Base-by-base conservation (phyloP, 1,140 invertebrate species). In the Nixonia krombeini region DNA sequence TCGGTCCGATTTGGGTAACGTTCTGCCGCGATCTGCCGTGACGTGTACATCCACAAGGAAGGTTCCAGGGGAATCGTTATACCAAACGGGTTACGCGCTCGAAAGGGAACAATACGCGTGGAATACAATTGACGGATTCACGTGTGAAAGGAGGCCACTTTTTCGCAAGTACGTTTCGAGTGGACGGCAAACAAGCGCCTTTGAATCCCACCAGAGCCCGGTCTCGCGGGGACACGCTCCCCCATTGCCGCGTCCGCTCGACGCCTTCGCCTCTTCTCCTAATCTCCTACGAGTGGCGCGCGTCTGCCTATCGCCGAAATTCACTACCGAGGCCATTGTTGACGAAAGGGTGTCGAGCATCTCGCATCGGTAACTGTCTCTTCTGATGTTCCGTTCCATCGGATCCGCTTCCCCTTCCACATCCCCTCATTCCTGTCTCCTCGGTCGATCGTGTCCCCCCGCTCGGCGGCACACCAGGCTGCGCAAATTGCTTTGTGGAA, bases 181-280 rank as follows among this genome's bases (percentile, higher is more conserved):
- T 72, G 74, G 72, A 79, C 66, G 63, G 70, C 74, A 79, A 79
- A 79, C 73, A 80, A 73, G 50, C 38, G 58, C 72, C 71, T 73
- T 74, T 70, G 68, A 71, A 72, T 77, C 58, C 58, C n/a, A n/a
- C n/a, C n/a, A n/a, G n/a, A n/a, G n/a, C 44, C 57, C 25, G 28
- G 13, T 5, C 35, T 28, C 21, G 35, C 21, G 25, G 29, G 29
- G 29, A 4, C 29, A n/a, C n/a, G n/a, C n/a, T n/a, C 49, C 46
- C 28, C 28, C 44, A 33, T 17, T 44, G 12, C 44, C 37, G 47
- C 26, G 23, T 17, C 38, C 23, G 3, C 28, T 25, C 33, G 33
- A 26, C 21, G 21, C 35, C 33, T 45, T 37, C 31, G 50, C 35
- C 37, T 50, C 61, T 52, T 66, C 47, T 58, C 25, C 46, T 55